phyloP scores from a whole-genome alignment of 1,140 invertebrate species.

The Bemisia tabaci region DNA sequence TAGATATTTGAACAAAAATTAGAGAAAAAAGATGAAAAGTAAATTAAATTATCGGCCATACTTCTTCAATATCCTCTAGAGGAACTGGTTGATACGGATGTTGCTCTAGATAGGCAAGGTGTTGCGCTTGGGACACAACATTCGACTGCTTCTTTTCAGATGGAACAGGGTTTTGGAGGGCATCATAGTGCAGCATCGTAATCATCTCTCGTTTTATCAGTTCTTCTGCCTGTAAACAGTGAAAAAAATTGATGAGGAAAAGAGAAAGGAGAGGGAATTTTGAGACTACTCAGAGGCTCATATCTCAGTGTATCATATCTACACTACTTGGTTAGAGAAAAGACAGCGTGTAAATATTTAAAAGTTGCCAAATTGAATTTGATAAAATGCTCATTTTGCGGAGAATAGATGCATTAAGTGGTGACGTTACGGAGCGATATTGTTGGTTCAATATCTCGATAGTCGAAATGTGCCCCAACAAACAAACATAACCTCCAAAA shows the following conservation, averaged over 20 bases:
- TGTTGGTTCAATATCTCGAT: too few relatives aligned
- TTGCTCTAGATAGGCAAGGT: constrained; percentile 67
- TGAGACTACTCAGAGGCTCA: too few relatives aligned
- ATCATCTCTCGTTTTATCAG: constrained; percentile 96
- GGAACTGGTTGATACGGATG: constrained; percentile 66
- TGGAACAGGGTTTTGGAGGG: constrained; percentile 42
- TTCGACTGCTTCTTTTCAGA: constrained; percentile 15
- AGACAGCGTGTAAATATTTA: too few relatives aligned
- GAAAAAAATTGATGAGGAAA: constrained; percentile 1
- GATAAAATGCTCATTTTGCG: too few relatives aligned
- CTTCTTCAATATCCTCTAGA: constrained; percentile 52
- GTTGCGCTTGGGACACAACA: constrained; percentile 40
- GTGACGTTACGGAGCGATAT: too few relatives aligned
- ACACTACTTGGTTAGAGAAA: neutral
- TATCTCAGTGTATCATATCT: neutral
- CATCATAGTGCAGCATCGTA: constrained; percentile 85
- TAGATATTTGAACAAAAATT: too few relatives aligned
- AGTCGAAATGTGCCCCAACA: too few relatives aligned
- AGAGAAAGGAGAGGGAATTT: too few relatives aligned
- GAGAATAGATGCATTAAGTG: too few relatives aligned
- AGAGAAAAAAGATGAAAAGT: neutral
- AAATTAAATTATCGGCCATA: constrained; percentile 22
- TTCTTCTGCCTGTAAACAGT: constrained; percentile 66
- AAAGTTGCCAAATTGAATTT: too few relatives aligned
- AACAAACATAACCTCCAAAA: too few relatives aligned